These are phyloP conservation scores for Pelobates cultripes DNA, from an alignment of 2,797 vertebrate genomes.

Conservation along the genomic window DNA sequence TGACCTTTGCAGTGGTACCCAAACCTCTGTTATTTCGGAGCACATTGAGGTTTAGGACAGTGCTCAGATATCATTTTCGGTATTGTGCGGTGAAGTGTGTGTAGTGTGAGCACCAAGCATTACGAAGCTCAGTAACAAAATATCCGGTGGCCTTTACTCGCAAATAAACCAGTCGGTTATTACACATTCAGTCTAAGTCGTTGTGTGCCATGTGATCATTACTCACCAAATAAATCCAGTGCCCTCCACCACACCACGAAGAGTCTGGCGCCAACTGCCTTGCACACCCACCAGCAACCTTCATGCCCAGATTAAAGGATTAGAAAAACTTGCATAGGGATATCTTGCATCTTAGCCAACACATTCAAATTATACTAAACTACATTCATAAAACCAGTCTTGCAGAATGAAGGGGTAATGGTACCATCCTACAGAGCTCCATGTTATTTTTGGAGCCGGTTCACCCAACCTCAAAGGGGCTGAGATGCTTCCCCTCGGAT, in stretches of 20 bases:
- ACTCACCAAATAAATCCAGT: background rate
- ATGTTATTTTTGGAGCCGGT: background rate
- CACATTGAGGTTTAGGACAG: no score
- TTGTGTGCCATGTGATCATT: no score
- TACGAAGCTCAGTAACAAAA: no score
- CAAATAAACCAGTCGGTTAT: no score
- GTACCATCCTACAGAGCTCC: background rate
- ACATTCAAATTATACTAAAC: background rate
- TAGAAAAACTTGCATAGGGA: background rate
- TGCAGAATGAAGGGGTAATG: background rate
- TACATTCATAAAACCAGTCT: background rate
- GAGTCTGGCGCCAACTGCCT: background rate
- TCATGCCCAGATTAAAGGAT: constrained; percentile 1
- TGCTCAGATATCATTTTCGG: no score
- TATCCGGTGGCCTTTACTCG: no score
- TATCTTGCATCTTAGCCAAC: background rate
- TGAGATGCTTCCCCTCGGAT: background rate
- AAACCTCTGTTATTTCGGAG: no score
- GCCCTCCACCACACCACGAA: background rate
- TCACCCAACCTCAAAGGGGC: background rate
- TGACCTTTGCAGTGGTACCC: no score
- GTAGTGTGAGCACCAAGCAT: no score
- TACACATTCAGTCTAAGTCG: no score
- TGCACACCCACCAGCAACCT: background rate
- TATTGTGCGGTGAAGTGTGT: no score